Evolutionary conservation across 1,140 invertebrate species (phyloP).

Genomic region (Pomacea maculata): DNA sequence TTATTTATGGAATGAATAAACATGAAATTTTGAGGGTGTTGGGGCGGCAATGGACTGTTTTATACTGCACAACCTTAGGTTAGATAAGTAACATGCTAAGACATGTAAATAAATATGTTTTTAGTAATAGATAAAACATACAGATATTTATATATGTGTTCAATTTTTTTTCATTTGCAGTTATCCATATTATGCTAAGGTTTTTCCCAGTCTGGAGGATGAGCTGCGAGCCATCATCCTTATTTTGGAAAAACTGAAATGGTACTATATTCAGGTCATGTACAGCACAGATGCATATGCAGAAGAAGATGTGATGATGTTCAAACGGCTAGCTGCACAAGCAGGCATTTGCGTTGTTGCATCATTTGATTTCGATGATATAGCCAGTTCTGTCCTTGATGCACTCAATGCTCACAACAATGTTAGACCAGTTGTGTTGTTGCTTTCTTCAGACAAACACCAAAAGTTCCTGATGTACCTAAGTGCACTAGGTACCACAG

Average conservation of each 20-base stretch:
- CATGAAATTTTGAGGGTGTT: no score
- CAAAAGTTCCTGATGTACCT: conserved; percentile 37
- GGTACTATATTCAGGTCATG: conserved; percentile 53
- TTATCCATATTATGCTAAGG: conserved; percentile 80
- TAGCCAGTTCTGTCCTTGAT: conserved; percentile 16
- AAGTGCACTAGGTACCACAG: conserved; percentile 1
- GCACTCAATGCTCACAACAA: conserved; percentile 34
- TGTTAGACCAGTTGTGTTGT: conserved; percentile 44
- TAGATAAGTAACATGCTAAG: no score
- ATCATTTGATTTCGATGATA: conserved; percentile 27
- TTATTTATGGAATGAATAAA: no score
- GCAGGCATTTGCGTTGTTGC: conserved; percentile 60
- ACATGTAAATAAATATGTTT: no score
- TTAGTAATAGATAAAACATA: not conserved
- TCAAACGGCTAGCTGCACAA: conserved; percentile 44
- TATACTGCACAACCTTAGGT: no score
- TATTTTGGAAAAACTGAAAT: conserved; percentile 49
- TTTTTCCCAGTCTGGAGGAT: conserved; percentile 80
- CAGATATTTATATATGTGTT: not conserved
- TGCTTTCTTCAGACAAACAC: conserved; percentile 28
- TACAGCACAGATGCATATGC: conserved; percentile 30
- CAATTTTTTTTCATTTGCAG: conserved; percentile 67
- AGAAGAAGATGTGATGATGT: conserved; percentile 32
- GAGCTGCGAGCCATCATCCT: conserved; percentile 76
- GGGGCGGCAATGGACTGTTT: no score